Percentiles rank a stretch among this genome's conserved stretches.
Conservation (phyloP, 2,797 vertebrate genomes). For the Leuciscus waleckii region DNA sequence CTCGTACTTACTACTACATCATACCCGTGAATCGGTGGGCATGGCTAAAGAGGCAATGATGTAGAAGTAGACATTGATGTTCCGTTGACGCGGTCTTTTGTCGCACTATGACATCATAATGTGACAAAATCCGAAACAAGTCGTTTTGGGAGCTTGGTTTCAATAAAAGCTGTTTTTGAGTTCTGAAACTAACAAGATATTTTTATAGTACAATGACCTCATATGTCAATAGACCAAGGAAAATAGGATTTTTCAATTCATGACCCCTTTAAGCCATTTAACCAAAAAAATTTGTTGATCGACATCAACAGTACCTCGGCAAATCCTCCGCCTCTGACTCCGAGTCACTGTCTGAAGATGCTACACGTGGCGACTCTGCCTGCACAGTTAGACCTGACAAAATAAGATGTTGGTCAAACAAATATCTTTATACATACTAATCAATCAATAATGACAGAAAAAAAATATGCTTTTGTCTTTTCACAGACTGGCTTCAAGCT, state of each 20-base stretch:
- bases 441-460: background rate
- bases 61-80: background rate
- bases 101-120: background rate
- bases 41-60: background rate
- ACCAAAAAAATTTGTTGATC: background rate
- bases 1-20: background rate
- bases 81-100: background rate
- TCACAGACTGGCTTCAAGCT: background rate
- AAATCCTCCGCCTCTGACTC: constrained; percentile 89
- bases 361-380: constrained; percentile 80
- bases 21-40: too few species aligned
- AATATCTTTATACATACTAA: background rate
- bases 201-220: background rate
- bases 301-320: constrained; percentile 82
- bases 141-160: background rate
- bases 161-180: background rate
- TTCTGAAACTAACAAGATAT: background rate
- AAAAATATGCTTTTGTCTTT: background rate
- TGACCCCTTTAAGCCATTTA: background rate
- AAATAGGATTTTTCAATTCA: background rate
- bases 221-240: background rate
- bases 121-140: background rate
- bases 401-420: background rate
- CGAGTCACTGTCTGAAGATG: constrained; percentile 88
- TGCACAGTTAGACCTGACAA: constrained; percentile 9